Percentiles rank a stretch among this genome's conserved stretches.
phyloP scores from a whole-genome alignment of 2,888 invertebrate species.

The Epistrophella euchroma region DNA sequence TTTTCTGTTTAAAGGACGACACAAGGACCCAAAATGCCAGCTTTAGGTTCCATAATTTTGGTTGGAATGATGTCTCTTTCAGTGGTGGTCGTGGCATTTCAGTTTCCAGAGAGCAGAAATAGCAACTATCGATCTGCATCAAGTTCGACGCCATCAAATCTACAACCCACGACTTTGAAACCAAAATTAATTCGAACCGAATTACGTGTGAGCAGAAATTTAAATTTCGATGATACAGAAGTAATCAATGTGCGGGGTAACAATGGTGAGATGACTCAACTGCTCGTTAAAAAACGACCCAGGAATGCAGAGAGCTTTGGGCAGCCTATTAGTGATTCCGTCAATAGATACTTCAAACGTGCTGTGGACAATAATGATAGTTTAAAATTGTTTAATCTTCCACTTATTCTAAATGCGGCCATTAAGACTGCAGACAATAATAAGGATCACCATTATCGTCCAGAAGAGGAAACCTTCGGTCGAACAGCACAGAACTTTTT shows the following conservation, averaged over 20 bases:
- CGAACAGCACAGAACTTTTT: constrained; percentile 55
- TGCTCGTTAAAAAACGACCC: constrained; percentile 68
- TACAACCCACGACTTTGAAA: constrained; percentile 40
- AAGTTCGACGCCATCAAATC: not conserved
- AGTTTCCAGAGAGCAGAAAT: constrained; percentile 55
- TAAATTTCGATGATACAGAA: constrained; percentile 66
- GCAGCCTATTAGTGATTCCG: constrained; percentile 55
- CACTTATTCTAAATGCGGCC: constrained; percentile 59
- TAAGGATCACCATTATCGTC: constrained; percentile 13
- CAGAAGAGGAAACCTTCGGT: constrained; percentile 26
- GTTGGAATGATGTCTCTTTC: constrained; percentile 42
- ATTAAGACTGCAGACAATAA: constrained; percentile 44
- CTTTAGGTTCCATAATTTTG: constrained; percentile 21
- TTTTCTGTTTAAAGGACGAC: constrained; percentile 18
- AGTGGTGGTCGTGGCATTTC: constrained; percentile 33
- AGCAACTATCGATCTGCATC: constrained; percentile 35
- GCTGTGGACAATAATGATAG: constrained; percentile 59
- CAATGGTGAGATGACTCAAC: constrained; percentile 70
- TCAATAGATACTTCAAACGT: constrained; percentile 64
- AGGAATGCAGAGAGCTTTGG: constrained; percentile 51
- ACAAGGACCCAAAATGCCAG: constrained; percentile 26
- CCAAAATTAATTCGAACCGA: constrained; percentile 68
- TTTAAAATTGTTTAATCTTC: constrained; percentile 62
- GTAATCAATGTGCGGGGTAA: constrained; percentile 66
- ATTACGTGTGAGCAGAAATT: constrained; percentile 67